Conservation (phyloP, 2,888 invertebrate species). For the Podabrus alpinus region DNA sequence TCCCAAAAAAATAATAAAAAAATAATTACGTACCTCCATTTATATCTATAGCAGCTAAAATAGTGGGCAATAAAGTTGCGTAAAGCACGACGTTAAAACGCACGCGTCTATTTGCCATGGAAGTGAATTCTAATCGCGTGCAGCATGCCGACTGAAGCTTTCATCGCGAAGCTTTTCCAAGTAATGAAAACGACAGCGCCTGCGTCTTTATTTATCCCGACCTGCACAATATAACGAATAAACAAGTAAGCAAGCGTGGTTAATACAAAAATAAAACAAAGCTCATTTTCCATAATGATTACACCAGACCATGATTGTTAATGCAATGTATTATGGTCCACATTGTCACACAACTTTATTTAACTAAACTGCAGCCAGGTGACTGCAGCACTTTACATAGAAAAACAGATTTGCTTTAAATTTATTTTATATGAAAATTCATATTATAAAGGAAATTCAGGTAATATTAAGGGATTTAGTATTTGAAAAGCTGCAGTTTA, state of each 20-base stretch:
- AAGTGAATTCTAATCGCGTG: conserved; percentile 39
- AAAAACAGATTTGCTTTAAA: background rate
- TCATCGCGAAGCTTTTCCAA: conserved; percentile 39
- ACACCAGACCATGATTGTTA: background rate
- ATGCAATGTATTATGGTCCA: background rate
- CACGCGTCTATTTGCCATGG: conserved; percentile 35
- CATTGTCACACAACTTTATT: background rate
- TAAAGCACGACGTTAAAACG: conserved; percentile 28
- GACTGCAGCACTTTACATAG: background rate
- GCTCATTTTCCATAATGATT: conserved; percentile 14
- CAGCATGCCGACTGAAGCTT: conserved; percentile 46
- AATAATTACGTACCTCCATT: conserved; percentile 36
- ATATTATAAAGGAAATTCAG: background rate
- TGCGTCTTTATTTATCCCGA: conserved; percentile 39
- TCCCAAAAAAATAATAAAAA: background rate
- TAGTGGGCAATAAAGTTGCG: conserved; percentile 17
- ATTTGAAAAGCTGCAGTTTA: background rate
- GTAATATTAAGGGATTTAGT: background rate
- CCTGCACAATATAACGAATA: conserved; percentile 40
- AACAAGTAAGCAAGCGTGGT: conserved; percentile 21
- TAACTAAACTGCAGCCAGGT: no score
- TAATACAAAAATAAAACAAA: conserved; percentile 24
- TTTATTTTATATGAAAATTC: background rate
- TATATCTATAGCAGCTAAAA: conserved; percentile 37
- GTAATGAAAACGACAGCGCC: conserved; percentile 33